phyloP scores from a whole-genome alignment of 2,888 invertebrate species.

The Synanthedon andrenaeformis region DNA sequence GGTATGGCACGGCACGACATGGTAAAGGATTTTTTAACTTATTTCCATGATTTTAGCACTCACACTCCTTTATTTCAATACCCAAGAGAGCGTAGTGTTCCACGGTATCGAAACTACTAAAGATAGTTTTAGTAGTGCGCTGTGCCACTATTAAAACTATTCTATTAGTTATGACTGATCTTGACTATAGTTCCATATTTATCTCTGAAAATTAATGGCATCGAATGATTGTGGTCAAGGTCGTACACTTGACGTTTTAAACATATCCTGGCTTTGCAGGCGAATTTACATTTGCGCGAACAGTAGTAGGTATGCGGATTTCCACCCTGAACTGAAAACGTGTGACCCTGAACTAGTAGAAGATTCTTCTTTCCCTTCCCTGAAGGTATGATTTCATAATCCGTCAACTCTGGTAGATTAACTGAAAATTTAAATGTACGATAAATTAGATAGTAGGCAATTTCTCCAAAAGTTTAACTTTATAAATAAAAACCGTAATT shows the following conservation, averaged over 20 bases:
- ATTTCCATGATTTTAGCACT: no score
- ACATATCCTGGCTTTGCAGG: constrained; percentile 12
- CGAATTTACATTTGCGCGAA: constrained; percentile 17
- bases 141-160: no score
- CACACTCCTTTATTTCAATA: no score
- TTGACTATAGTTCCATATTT: neutral
- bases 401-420: constrained; percentile 1
- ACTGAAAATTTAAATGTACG: neutral
- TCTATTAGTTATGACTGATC: neutral
- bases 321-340: constrained; percentile 23
- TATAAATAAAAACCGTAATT: neutral
- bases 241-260: neutral
- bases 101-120: no score
- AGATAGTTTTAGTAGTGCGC: no score
- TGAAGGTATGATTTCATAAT: constrained; percentile 18
- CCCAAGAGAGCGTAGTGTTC: no score
- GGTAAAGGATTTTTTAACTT: no score
- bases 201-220: neutral
- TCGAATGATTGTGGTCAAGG: neutral
- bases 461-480: no score
- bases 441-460: no score
- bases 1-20: no score
- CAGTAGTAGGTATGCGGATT: constrained; percentile 20
- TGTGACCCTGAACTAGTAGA: constrained; percentile 20
- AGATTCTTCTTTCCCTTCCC: constrained; percentile 17